These are phyloP conservation scores for Clarias fuscus DNA, from an alignment of 2,797 vertebrate genomes.

Conservation along the genomic window DNA sequence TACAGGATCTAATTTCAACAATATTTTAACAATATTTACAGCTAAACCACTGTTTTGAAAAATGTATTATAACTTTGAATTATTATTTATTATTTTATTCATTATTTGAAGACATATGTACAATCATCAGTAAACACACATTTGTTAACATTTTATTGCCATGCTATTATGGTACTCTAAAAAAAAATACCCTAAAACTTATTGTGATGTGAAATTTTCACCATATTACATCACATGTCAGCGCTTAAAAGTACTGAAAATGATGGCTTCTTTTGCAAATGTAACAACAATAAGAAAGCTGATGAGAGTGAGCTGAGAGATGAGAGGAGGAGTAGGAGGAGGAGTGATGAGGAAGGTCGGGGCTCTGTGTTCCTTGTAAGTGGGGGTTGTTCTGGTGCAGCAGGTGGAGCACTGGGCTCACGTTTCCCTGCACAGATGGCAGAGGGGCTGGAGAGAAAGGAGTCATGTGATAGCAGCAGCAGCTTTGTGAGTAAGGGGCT, in stretches of 20 bases:
- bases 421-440: conserved; percentile 78
- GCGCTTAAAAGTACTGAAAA: neutral
- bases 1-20: neutral
- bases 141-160: no score
- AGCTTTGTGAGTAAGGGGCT: conserved; percentile 39
- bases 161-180: neutral
- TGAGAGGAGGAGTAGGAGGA: conserved; percentile 40
- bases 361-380: conserved; percentile 37
- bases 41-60: neutral
- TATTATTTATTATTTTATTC: no score
- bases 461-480: conserved; percentile 48
- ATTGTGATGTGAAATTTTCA: neutral
- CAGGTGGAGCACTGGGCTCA: conserved; percentile 62
- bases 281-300: conserved; percentile 49
- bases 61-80: neutral
- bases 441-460: conserved; percentile 69
- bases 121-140: neutral
- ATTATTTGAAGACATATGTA: no score
- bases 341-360: neutral
- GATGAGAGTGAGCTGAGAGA: conserved; percentile 47
- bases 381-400: conserved; percentile 58
- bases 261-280: neutral
- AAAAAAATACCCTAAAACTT: neutral
- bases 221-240: neutral
- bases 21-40: neutral